phyloP scores from a whole-genome alignment of 2,797 vertebrate species.

The Zalophus californianus region DNA sequence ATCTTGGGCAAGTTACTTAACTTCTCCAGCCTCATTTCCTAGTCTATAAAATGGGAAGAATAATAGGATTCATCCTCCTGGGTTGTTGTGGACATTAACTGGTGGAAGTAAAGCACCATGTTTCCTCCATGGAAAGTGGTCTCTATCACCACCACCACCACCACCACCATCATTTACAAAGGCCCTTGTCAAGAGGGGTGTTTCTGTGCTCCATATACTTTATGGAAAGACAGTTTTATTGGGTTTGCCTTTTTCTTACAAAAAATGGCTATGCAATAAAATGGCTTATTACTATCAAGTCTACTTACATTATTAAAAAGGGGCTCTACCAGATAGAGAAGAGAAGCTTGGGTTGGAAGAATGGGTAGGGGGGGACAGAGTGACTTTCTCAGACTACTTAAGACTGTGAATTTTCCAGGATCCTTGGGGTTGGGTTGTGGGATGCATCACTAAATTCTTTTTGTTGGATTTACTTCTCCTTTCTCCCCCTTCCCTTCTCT shows the following conservation, averaged over 20 bases:
- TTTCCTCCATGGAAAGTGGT: neutral
- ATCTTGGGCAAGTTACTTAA: neutral
- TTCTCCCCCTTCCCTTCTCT: neutral
- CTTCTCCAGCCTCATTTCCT: neutral
- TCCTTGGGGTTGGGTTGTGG: neutral
- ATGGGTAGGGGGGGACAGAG: fast-evolving
- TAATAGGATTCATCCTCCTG: neutral
- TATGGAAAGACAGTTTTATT: neutral
- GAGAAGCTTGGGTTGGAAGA: neutral
- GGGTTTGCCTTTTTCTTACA: neutral
- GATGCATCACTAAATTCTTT: neutral
- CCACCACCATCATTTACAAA: neutral
- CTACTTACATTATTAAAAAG: neutral
- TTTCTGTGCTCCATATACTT: neutral
- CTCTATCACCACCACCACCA: neutral
- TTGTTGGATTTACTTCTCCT: neutral
- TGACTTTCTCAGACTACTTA: neutral
- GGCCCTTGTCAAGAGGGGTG: neutral
- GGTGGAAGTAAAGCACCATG: neutral
- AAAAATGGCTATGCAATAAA: neutral
- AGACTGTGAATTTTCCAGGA: neutral
- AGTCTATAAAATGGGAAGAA: neutral
- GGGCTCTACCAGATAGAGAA: neutral
- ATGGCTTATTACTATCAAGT: neutral
- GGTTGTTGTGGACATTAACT: neutral